phyloP scores from a whole-genome alignment of 2,113 vertebrate species.

The Rattus rattus region DNA sequence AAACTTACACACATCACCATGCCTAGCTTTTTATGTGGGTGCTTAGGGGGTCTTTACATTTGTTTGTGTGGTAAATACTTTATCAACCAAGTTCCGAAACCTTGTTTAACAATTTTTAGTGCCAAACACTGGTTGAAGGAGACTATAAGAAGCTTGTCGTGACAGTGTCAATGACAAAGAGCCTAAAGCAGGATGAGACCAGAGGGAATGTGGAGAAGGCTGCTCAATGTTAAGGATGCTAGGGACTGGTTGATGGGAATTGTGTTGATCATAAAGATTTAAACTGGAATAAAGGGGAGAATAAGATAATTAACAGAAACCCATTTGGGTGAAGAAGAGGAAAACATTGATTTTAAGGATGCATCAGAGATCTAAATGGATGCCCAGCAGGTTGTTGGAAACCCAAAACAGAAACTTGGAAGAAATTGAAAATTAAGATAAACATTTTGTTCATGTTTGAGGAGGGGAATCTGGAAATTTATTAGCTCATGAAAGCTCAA shows the following conservation, averaged over 20 bases:
- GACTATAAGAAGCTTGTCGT: neutral
- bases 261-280: neutral
- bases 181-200: neutral
- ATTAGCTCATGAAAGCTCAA: too few relatives aligned
- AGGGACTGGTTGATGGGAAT: neutral
- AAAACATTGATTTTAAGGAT: neutral
- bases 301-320: slow-evolving; percentile 10
- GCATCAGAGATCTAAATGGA: neutral
- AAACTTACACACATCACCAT: neutral
- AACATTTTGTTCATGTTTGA: neutral
- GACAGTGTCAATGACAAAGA: neutral
- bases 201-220: neutral
- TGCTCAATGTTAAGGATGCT: neutral
- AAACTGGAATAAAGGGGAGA: neutral
- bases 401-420: neutral
- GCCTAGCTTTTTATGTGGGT: neutral
- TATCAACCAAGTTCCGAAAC: neutral
- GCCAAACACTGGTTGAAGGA: neutral
- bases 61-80: neutral
- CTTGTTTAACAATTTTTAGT: neutral
- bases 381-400: neutral
- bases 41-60: neutral
- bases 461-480: neutral
- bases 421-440: neutral
- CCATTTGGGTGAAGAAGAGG: slow-evolving; percentile 12